Percentiles rank a stretch among this genome's conserved stretches.
phyloP scores from a whole-genome alignment of 1,140 invertebrate genomes.

The Euwallacea fornicatus region DNA sequence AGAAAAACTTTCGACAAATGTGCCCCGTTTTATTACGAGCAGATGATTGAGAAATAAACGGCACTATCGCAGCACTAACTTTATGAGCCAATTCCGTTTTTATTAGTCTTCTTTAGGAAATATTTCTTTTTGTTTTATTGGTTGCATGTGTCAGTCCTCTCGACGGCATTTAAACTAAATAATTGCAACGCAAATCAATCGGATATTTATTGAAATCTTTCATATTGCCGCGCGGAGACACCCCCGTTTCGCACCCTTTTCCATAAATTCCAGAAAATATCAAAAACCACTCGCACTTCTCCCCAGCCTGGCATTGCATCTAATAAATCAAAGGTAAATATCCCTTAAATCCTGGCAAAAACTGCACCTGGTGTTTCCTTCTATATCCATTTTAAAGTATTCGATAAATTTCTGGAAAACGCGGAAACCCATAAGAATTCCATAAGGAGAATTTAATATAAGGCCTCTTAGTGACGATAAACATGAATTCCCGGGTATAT shows the following conservation, averaged over 20 bases:
- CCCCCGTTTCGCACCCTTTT: neutral
- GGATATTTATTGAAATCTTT: too few species aligned
- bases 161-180: too few species aligned
- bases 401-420: slow-evolving; percentile 32
- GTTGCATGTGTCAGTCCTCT: too few species aligned
- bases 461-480: slow-evolving; percentile 24
- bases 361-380: slow-evolving; percentile 34
- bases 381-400: slow-evolving; percentile 29
- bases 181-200: too few species aligned
- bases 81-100: too few species aligned
- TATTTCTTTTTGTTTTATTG: too few species aligned
- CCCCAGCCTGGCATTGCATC: slow-evolving; percentile 14
- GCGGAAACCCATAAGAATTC: slow-evolving; percentile 30
- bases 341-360: slow-evolving; percentile 31
- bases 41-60: too few species aligned
- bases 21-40: too few species aligned
- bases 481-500: slow-evolving; percentile 29
- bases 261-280: slow-evolving; percentile 24
- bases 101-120: too few species aligned
- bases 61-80: too few species aligned
- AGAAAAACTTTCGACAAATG: too few species aligned
- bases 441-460: slow-evolving; percentile 36
- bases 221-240: too few species aligned
- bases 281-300: slow-evolving; percentile 24
- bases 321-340: slow-evolving; percentile 30